Evolutionary conservation across 2,888 invertebrate genomes (phyloP), one percentile per base, ranked within the genome.

Genomic region (Cryptops parisi): DNA sequence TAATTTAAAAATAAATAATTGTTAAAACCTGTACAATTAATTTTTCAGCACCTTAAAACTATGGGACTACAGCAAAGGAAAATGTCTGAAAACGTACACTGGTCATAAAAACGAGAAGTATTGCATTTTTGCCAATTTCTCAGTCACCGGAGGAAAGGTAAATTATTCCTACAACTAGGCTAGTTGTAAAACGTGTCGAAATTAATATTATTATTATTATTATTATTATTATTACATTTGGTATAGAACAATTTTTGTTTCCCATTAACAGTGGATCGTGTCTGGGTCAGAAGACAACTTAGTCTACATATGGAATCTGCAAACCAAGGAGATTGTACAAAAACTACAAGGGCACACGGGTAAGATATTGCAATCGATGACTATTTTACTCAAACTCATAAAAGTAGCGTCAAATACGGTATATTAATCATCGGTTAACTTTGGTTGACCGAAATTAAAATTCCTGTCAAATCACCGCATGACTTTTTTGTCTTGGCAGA

Each of bases 71-170:
- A 90, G 90, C 58, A 91, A 98, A 75, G 96, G 94, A 59, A 89
- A 97, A 74, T 96, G 96, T 70, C 74, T 98, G 54, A 99, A 99
- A 73, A 94, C 94, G 0, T 99, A 99, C 67, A 86, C 86, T 0
- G 97, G 97, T 3, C 98, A 99, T 70, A 88, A 88, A 70, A 99
- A 98, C 70, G 96, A 97, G 71, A 98, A 98, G 69, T 99, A 94
- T 71, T 98, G 98, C 69, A 93, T 99, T 69, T 98, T 98, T 70
- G 97, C 98, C 47, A 99, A 99, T 72, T 98, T 98, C 71, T 98
- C 97, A 33, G 97, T 99, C 5, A 99, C 98, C 17, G 98, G 98
- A 55, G 98, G 98, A 67, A 98, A 99, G 80, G 90, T 88, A 68
- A 64, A 68, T 62, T 21, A n/a, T n/a, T n/a, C n/a, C n/a, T n/a